A percentile compares a stretch with the other conserved stretches of the same genome.
These are phyloP conservation scores for Nomada lathburiana DNA, from an alignment of 2,888 invertebrate genomes.

Conservation along the genomic window DNA sequence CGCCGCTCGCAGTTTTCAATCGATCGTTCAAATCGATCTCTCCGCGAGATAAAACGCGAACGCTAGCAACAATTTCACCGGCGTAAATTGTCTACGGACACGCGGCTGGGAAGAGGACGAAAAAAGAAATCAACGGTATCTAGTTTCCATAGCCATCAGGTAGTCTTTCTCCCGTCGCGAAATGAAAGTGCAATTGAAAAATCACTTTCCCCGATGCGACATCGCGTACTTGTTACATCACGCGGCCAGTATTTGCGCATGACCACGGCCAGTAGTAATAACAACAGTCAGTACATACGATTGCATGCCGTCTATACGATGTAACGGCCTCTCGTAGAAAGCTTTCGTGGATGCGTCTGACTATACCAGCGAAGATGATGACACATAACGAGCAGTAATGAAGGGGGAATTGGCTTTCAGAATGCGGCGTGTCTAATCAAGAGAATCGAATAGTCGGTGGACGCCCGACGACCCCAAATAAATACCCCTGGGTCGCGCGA, in stretches of 20 bases:
- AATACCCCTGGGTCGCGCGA: slow-evolving; percentile 95
- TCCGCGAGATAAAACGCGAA: no score
- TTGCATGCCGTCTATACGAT: slow-evolving; percentile 16
- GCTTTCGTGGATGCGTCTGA: neutral
- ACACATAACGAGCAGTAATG: slow-evolving; percentile 23
- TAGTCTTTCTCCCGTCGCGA: neutral
- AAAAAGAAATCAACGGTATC: slow-evolving; percentile 1
- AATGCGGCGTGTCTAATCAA: slow-evolving; percentile 93
- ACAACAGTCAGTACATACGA: slow-evolving; percentile 14
- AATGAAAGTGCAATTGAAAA: slow-evolving; percentile 32
- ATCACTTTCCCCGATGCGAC: slow-evolving; percentile 36
- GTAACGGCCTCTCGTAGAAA: slow-evolving; percentile 33
- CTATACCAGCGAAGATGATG: neutral
- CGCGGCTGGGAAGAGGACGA: no score
- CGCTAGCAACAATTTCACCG: no score
- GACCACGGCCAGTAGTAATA: slow-evolving; percentile 29
- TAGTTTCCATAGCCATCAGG: neutral
- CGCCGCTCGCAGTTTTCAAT: no score
- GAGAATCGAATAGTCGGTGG: slow-evolving; percentile 95
- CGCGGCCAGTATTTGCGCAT: slow-evolving; percentile 21
- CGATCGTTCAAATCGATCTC: no score
- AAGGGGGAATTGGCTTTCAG: slow-evolving; percentile 84
- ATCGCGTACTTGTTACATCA: slow-evolving; percentile 36
- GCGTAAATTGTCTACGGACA: no score
- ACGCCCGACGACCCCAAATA: slow-evolving; percentile 91